Evolutionary conservation across 2,113 vertebrate species (phyloP).

Genomic region (Beaufortia kweichowensis): DNA sequence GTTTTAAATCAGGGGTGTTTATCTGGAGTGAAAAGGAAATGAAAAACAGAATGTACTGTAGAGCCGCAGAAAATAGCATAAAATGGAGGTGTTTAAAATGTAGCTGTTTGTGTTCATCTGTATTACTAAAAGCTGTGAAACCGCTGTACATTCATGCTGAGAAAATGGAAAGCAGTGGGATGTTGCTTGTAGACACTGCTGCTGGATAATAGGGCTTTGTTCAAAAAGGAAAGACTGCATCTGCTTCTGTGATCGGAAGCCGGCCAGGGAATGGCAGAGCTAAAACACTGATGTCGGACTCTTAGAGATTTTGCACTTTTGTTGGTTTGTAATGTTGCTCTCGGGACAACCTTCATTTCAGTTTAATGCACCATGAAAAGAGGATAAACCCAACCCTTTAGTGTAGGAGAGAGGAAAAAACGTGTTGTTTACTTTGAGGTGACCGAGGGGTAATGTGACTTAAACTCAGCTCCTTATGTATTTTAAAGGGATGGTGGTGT

Average conservation of each 20-base stretch:
- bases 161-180: conserved; percentile 40
- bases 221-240: conserved; percentile 35
- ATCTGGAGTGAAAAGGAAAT: conserved; percentile 17
- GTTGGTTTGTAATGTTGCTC: conserved; percentile 15
- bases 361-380: conserved; percentile 44
- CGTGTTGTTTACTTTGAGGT: conserved; percentile 18
- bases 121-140: conserved; percentile 2
- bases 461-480: background rate
- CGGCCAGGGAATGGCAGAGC: conserved; percentile 13
- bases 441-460: background rate
- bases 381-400: conserved; percentile 39
- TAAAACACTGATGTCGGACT: conserved; percentile 24
- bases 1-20: conserved; percentile 21
- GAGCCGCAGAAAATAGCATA: background rate
- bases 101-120: conserved; percentile 36
- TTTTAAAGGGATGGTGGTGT: too few species aligned
- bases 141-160: conserved; percentile 11
- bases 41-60: background rate
- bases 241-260: conserved; percentile 24
- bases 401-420: conserved; percentile 23
- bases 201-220: conserved; percentile 42
- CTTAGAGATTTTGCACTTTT: conserved; percentile 29
- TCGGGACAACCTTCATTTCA: conserved; percentile 35
- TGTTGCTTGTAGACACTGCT: conserved; percentile 24
- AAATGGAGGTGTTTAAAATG: conserved; percentile 10